Base-by-base conservation (phyloP, 1,140 invertebrate genomes). In the Whitmania pigra region DNA sequence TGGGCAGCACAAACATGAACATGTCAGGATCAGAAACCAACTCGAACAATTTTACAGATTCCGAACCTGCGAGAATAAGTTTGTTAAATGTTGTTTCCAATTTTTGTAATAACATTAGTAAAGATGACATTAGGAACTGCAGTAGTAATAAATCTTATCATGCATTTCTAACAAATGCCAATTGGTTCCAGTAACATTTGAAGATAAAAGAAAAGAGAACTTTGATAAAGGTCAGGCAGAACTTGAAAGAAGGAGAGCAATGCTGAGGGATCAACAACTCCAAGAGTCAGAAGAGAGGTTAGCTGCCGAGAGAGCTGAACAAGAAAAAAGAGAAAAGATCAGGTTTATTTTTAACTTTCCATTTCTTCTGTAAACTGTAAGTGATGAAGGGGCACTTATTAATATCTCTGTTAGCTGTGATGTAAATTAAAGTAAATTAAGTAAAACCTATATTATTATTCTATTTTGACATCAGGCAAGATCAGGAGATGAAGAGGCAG, bases 151-250 rank as follows among this genome's bases (percentile, higher is more conserved):
- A 36, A 36, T 36, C 2, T 36, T 36, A 36, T 36, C 6, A 36
- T 36, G 43, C 43, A 49, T 17, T 36, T 49, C 43, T 49, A 49
- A 49, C 43, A 17, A 49, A 49, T 49, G 43, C 43, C 13, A 49
- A 49, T 49, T 49, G 43, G 43, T 73, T 73, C 17, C 69, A 88
- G 89, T 88, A 71, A 92, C 93, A 0, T 98, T 97, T 83, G 95
- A 99, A 82, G 95, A 98, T 81, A 92, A 93, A 80, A 85, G 95
- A 27, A 90, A 93, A 81, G 94, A 98, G 82, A 99, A 98, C 83
- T 95, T 93, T 84, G 94, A 96, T 72, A 93, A 95, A 79, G 96
- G 96, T 1, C 93, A 99, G 80, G 94, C 94, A 0, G 96, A 98
- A 83, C 83, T 99, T 63, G 95, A 99, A 78, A 85, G 92, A 73